Evolutionary conservation across 2,113 vertebrate species (phyloP), one percentile per base, ranked within the genome.

Genomic region (Picathartes gymnocephalus): DNA sequence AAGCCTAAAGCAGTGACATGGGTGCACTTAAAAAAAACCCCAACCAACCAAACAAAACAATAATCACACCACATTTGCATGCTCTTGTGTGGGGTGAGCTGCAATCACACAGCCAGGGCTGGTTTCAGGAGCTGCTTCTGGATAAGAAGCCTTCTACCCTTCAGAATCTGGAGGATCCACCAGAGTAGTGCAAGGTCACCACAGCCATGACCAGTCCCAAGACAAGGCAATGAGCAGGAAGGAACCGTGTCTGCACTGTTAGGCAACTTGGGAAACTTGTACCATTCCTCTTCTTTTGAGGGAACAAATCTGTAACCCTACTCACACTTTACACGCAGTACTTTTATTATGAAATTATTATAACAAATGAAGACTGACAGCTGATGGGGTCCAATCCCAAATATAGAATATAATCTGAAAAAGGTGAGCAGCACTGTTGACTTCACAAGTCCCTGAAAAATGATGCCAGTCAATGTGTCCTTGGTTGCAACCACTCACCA

Each of bases 211-310:
- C 8, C 35, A 80, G 72, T 24, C 40, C 24, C 24, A 48, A 74
- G 27, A 51, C 11, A 30, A 58, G 39, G 68, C 27, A 72, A 57
- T 11, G 64, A 51, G 40, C 23, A 74, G 56, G 37, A 62, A 57
- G 21, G 21, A 25, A 64, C 22, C 0, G 0, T 19, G 3, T 24
- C 57, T 22, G 33, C 23, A 51, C 35, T 33, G 0, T 18, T 14
- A 65, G 37, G 19, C 37, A 56, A 37, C 64, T 45, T 27, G 33
- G 56, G 25, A 53, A 66, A 45, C 37, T 33, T 48, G 21, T 17
- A 35, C 40, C 3, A 0, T 50, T 70, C 47, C 73, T 45, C 70
- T 25, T 47, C 33, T 81, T 57, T 23, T 1, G 2, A 66, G 47
- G 71, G 42, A 71, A 50, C 77, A 19, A 65, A 48, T 88, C 40